Evolutionary conservation across 1,140 invertebrate species (phyloP).

Genomic region (Cecropterus lyciades): DNA sequence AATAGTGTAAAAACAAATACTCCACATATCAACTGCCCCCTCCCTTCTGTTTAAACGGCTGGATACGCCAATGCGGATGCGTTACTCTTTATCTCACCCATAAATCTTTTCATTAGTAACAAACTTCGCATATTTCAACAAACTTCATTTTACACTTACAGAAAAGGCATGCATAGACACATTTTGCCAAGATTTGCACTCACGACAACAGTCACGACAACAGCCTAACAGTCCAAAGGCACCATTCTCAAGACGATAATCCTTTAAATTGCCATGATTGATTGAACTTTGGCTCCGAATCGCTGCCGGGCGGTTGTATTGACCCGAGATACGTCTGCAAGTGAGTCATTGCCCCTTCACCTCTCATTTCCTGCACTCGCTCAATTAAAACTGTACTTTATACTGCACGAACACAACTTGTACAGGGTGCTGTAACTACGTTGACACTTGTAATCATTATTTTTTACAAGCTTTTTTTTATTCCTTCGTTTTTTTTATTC

Average conservation of each 20-base stretch:
- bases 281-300: conserved; percentile 32
- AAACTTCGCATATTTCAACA: too few relatives aligned
- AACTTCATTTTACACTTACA: neutral
- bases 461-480: too few relatives aligned
- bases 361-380: conserved; percentile 25
- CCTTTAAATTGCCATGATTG: conserved; percentile 33
- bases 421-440: neutral
- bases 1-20: too few relatives aligned
- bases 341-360: conserved; percentile 20
- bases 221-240: conserved; percentile 16
- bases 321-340: conserved; percentile 25
- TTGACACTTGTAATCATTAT: too few relatives aligned
- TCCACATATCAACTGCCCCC: too few relatives aligned
- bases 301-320: conserved; percentile 31
- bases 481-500: too few relatives aligned
- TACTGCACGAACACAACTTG: neutral
- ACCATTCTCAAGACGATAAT: conserved; percentile 29
- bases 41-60: too few relatives aligned
- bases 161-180: neutral
- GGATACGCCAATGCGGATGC: too few relatives aligned
- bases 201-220: too few relatives aligned
- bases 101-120: too few relatives aligned
- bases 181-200: conserved; percentile 7
- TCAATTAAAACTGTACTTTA: conserved; percentile 34
- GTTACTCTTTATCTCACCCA: too few relatives aligned